Evolutionary conservation across 37 sponge, comb jelly and placozoan species (phyloP), one percentile per base, ranked within the genome.

Genomic region (Theonella swinhoei): DNA sequence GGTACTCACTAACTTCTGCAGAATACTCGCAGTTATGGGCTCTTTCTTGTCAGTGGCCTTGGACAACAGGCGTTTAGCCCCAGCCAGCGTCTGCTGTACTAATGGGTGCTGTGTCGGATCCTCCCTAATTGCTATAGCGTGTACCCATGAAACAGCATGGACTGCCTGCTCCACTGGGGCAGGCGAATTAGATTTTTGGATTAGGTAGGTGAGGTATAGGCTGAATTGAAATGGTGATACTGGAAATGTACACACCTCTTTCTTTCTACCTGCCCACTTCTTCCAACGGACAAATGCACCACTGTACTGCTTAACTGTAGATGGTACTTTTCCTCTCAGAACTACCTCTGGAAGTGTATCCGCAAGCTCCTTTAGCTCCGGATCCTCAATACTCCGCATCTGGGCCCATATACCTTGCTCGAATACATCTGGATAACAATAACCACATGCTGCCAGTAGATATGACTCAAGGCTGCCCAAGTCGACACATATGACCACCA

Each of bases 131-230:
- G 78, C 78, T 32, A 61, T 24, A n/a, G 59, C 61, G 31, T 75
- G 76, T n/a, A 47, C 61, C 76, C 76, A 75, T 23, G 78, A 77
- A 24, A 77, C 24, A 24, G 78, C 62, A 77, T 77, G 59, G 36
- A 62, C 64, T 77, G 62, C 78, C 32, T 77, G 64, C 38, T 77
- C 63, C 28, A 62, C 35, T 36, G 63, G 38, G 19, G 78, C 32
- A 19, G 26, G 59, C 17, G 78, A 36, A 35, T 77, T 61, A 35
- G 63, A 22, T 5, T 19, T 28, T 14, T 47, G 9, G 30, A 23
- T 26, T 32, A 75, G 34, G 78, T 3, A 35, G 33, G 19, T 20
- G 35, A 77, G 64, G 64, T 61, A 77, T n/a, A 77, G 64, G 63
- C 19, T 33, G n/a, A 75, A n/a, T 5, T 68, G 38, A 23, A 36